Conservation (phyloP, 2,113 vertebrate species). For the Hippolais icterina region DNA sequence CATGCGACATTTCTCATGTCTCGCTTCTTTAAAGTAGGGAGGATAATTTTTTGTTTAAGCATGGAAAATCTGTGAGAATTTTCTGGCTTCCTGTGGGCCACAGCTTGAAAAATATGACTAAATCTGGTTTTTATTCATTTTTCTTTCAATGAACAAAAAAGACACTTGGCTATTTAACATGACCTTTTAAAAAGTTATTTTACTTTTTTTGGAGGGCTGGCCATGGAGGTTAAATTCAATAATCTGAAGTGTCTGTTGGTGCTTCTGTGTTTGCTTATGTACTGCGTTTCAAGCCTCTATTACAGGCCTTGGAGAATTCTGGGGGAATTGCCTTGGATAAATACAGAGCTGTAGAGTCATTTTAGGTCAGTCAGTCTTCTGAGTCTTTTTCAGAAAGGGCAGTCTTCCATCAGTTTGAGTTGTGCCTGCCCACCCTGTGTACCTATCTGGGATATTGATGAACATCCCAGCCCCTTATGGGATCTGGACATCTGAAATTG, state of each 20-base stretch:
- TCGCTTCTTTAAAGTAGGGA: neutral
- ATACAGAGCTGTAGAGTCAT: neutral
- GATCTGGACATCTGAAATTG: neutral
- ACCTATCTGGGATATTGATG: neutral
- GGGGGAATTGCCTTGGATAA: neutral
- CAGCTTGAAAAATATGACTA: neutral
- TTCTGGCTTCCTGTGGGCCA: neutral
- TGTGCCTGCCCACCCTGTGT: neutral
- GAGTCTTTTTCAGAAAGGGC: neutral
- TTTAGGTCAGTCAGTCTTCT: neutral
- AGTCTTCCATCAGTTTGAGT: neutral
- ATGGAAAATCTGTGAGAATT: neutral
- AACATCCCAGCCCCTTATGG: neutral
- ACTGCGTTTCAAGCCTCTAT: neutral
- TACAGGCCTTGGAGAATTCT: neutral
- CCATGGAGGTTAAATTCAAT: neutral
- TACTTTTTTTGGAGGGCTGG: neutral
- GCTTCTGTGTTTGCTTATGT: neutral
- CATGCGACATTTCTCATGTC: neutral
- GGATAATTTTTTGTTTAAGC: neutral
- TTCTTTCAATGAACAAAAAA: neutral
- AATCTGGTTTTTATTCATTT: neutral
- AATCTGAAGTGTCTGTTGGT: neutral
- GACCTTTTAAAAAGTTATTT: neutral
- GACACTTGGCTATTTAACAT: neutral